Evolutionary conservation across 2,797 vertebrate genomes (phyloP).

Genomic region (Liasis olivaceus): DNA sequence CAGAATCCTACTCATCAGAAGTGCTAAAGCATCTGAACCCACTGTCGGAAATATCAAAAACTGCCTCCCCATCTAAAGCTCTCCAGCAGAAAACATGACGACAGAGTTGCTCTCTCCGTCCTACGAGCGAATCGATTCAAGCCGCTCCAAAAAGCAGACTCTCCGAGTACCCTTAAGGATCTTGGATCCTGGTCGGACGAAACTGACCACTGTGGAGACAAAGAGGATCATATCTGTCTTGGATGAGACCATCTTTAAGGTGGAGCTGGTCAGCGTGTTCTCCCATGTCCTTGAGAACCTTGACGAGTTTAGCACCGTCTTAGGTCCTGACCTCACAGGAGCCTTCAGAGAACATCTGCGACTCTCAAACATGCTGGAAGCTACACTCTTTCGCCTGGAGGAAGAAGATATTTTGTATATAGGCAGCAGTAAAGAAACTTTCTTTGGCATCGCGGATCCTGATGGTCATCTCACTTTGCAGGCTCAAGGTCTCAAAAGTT

Average conservation of each 20-base stretch:
- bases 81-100: conserved; percentile 36
- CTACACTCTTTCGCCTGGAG: not conserved
- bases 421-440: not conserved
- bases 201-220: conserved; percentile 70
- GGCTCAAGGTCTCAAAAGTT: conserved; percentile 67
- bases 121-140: not conserved
- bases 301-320: conserved; percentile 28
- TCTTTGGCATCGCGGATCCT: not conserved
- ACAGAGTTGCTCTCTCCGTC: not conserved
- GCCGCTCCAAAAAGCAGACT: not conserved
- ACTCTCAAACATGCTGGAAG: conserved; percentile 63
- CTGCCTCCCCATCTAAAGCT: too few species aligned
- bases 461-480: conserved; percentile 26
- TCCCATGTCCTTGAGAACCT: conserved; percentile 41
- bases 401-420: conserved; percentile 14
- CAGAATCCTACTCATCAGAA: not conserved
- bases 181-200: conserved; percentile 58
- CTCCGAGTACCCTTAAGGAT: conserved; percentile 31
- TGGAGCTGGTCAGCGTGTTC: conserved; percentile 77
- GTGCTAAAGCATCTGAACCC: not conserved
- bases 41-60: not conserved
- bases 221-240: conserved; percentile 77
- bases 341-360: conserved; percentile 68
- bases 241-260: conserved; percentile 78
- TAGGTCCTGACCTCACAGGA: conserved; percentile 57